Conservation (phyloP, 2,113 vertebrate species). For the Dasyprocta punctata region DNA sequence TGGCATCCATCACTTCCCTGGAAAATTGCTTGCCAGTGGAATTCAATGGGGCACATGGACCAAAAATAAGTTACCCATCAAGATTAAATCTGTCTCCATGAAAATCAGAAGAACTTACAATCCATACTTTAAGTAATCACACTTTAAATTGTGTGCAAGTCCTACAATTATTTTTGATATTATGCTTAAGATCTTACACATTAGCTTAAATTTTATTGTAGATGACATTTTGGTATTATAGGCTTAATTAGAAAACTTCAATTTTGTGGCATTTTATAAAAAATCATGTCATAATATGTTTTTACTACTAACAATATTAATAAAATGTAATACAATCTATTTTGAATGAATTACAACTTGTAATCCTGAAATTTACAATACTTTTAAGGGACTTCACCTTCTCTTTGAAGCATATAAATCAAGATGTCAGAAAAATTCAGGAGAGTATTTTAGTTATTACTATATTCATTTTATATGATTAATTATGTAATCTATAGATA, state of each 20-base stretch:
- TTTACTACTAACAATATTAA: conserved; percentile 3
- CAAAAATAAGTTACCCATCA: conserved; percentile 85
- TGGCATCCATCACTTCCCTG: conserved; percentile 86
- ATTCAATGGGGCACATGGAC: conserved; percentile 95
- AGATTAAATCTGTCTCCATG: conserved; percentile 94
- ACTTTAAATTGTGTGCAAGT: neutral
- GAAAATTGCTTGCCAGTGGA: conserved; percentile 83
- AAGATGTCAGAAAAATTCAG: conserved; percentile 35
- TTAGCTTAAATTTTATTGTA: conserved; percentile 1
- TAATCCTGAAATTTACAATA: conserved; percentile 1
- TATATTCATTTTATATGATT: conserved; percentile 5
- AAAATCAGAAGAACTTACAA: conserved; percentile 91
- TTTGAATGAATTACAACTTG: conserved; percentile 16
- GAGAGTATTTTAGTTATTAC: neutral
- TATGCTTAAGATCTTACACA: neutral
- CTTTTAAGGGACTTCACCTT: neutral
- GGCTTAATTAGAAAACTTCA: conserved; percentile 44
- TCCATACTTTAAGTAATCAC: conserved; percentile 83
- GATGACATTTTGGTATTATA: conserved; percentile 18
- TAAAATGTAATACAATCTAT: neutral
- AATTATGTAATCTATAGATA: neutral
- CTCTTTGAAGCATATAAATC: neutral
- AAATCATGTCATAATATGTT: neutral
- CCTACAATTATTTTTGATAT: conserved; percentile 37
- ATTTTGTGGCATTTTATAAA: conserved; percentile 39